phyloP scores from a whole-genome alignment of 2,888 invertebrate genomes.

The Drosophila vallismaia region DNA sequence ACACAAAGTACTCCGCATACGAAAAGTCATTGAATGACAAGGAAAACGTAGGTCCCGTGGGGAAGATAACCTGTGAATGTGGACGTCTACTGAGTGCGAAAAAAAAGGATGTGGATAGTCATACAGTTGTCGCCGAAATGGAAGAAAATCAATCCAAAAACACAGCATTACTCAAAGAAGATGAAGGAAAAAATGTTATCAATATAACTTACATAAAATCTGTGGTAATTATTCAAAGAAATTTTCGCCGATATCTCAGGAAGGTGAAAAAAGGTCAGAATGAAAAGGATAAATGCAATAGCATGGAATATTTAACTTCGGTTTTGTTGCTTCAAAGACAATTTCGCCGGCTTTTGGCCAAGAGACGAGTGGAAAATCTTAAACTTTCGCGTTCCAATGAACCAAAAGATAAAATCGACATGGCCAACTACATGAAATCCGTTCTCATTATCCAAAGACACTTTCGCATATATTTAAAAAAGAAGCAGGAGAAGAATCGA shows the following conservation, averaged over 20 bases:
- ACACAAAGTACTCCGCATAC: constrained; percentile 57
- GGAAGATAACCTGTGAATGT: constrained; percentile 66
- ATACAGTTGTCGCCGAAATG: neutral
- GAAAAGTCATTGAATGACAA: constrained; percentile 66
- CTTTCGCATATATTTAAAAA: constrained; percentile 63
- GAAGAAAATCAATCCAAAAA: neutral
- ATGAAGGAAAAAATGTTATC: neutral
- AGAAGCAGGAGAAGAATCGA: constrained; percentile 19
- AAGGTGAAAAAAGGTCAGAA: constrained; percentile 15
- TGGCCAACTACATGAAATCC: constrained; percentile 65
- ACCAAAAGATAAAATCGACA: constrained; percentile 19
- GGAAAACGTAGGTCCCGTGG: constrained; percentile 34
- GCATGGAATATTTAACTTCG: constrained; percentile 49
- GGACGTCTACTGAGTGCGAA: constrained; percentile 53
- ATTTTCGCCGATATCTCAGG: constrained; percentile 52
- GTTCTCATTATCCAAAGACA: constrained; percentile 74
- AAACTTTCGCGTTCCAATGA: neutral
- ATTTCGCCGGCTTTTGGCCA: constrained; percentile 43
- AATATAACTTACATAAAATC: constrained; percentile 39
- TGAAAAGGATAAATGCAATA: constrained; percentile 24
- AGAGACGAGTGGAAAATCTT: constrained; percentile 22
- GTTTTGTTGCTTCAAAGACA: constrained; percentile 57
- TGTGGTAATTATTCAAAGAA: constrained; percentile 55
- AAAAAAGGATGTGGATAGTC: constrained; percentile 5
- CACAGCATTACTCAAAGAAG: neutral